Evolutionary conservation across 2,888 invertebrate genomes (phyloP), one percentile per base, ranked within the genome.

Genomic region (Drosophila mercatorum): DNA sequence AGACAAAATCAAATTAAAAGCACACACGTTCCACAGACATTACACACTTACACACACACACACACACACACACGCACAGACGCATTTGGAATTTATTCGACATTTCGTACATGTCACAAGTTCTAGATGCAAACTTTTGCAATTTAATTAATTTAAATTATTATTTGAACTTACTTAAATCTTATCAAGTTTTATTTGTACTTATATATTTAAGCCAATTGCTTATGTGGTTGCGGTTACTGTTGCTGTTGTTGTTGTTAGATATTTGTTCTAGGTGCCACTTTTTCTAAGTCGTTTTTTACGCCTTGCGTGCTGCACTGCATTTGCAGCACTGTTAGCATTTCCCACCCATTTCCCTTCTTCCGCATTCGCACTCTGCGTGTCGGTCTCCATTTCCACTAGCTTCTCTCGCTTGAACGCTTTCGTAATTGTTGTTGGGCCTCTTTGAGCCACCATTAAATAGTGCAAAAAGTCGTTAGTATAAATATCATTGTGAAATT

Each of bases 1-100:
- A 86, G 85, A 88, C 83, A 62, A 86, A 86, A 81, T 83, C 88
- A 86, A 85, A 88, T 85, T 85, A 88, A 83, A 83, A 85, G 80
- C 81, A 72, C 73, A 84, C 83, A 76, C 88, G 72, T 75, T 78
- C 62, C 72, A 62, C 76, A 74, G 69, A 69, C 71, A 74, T 64
- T 59, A n/a, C 17, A 0, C 53, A 8, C 47, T 40, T 47, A 8
- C 26, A 22, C 17, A 7, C 11, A 11, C 4, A 5, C n/a, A 31
- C 38, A 28, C 31, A 34, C 3, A 14, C 41, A 6, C 38, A 40
- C 22, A 28, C 43, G 0, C 41, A 14, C 26, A 38, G 10, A 4
- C 8, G 12, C 28, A 70, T 63, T 73, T 60, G 49, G 43, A 72
- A 72, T 75, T 84, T 73, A 73, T 71, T 81, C 67, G 68, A 63